Evolutionary conservation across 2,888 invertebrate species (phyloP), one percentile per base, ranked within the genome.

Genomic region (Lepas anatifera): DNA sequence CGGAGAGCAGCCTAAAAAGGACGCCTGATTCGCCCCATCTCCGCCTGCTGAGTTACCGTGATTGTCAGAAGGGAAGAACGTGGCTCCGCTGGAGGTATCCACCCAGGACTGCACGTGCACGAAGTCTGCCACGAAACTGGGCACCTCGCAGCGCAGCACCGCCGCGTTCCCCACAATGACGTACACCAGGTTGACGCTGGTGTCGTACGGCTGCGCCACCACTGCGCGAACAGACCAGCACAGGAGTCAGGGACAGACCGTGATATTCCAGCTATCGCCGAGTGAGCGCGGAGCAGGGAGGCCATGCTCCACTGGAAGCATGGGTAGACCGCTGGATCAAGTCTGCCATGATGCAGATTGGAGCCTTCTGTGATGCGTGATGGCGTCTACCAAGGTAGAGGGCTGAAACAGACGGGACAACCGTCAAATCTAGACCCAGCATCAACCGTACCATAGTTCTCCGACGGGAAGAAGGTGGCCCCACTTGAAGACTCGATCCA

Each of bases 91-190:
- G 43, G 71, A 70, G 32, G 70, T 69, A 16, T 74, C 73, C 22
- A 91, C 85, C 93, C 93, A 94, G 76, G 91, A 89, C 76, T 87
- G 86, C 77, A 93, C 90, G 78, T 83, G 84, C 78, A 94, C 91
- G 82, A 90, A 93, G 83, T 94, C 93, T 78, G 91, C 90, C 76
- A 93, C 92, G 84, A 93, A 93, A 83, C 91, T 91, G 77, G 93
- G 92, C 81, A 94, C 91, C 83, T 92, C 92, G 84, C 93, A 94
- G 86, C 93, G 92, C 80, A 93, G 84, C 81, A 93, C 89, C 77
- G 90, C 93, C 76, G 91, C 89, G 83, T 94, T 94, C 77, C 92
- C 92, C 80, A 88, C 87, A 77, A 93, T 85, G 76, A 93, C 91
- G 82, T 92, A 91, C 82, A 93, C 92, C 81, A 72, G 71, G 68